Base-by-base conservation (phyloP, 2,113 vertebrate genomes). In the Penelope pileata region DNA sequence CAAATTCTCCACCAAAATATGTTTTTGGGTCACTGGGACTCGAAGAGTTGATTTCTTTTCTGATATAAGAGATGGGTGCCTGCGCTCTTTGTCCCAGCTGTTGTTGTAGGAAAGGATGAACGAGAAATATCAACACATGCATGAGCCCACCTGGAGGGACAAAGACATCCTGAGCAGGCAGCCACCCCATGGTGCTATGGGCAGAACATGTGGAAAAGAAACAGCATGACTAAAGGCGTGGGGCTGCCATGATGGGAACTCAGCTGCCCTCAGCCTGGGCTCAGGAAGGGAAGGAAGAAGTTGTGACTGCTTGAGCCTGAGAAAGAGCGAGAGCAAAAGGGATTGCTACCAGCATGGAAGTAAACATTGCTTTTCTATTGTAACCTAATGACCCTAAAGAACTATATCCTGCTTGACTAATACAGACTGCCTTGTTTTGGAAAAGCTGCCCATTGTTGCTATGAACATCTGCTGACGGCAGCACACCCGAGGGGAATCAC, bases 401-500 rank as follows among this genome's bases (percentile, higher is more conserved):
- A 7, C 53, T 42, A 16, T 21, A 23, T 24, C 34, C 85, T 83
- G 59, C 87, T 34, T 36, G 27, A 54, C 63, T 29, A 38, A 42
- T 23, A 15, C n/a, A 72, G 51, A 36, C 30, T 50, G 58, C 9
- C 50, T 83, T 21, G n/a, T 14, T 77, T 30, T 32, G 63, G 80
- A 87, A 86, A 58, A 76, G 67, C 89, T 32, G 27, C 53, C 77
- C 42, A 7, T 53, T 87, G 48, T 48, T 85, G 45, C 83, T 69
- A 27, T 8, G 29, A 43, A 40, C 79, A 79, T 88, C 88, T 91
- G 81, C 47, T 48, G 63, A 67, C 42, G 38, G 56, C 47, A 34
- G 60, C 2, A 0, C 3, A 53, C 85, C 77, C 1, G 21, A 8
- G 59, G 51, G 34, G 45, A 50, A 32, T 36, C 5, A 0, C 36